These are phyloP conservation scores for Collichthys lucidus DNA, from an alignment of 2,113 vertebrate genomes.

Conservation along the genomic window DNA sequence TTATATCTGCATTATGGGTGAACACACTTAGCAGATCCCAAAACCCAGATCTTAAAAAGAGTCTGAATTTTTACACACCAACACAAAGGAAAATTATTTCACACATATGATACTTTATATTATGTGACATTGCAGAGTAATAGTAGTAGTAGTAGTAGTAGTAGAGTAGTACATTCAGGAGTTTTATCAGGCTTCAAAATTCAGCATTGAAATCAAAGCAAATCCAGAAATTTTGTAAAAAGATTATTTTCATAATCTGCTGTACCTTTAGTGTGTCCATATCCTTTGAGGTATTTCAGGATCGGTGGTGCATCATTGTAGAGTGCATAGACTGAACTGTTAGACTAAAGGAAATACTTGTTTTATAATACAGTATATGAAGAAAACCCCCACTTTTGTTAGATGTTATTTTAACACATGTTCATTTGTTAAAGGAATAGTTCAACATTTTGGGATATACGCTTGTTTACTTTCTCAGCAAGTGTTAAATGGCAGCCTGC, in stretches of 20 bases:
- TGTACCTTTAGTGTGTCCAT: slow-evolving; percentile 94
- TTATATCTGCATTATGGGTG: background rate
- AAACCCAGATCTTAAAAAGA: background rate
- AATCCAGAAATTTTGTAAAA: background rate
- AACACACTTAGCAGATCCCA: background rate
- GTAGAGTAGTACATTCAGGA: background rate
- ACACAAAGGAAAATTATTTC: no score
- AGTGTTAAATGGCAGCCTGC: background rate
- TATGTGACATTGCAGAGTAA: no score
- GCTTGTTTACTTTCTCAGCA: no score
- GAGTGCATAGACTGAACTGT: slow-evolving; percentile 85
- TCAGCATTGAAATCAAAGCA: background rate
- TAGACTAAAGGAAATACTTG: slow-evolving; percentile 69
- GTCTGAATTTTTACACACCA: background rate
- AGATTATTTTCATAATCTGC: background rate
- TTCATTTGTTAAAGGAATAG: no score
- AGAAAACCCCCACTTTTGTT: background rate
- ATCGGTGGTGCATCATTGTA: slow-evolving; percentile 92
- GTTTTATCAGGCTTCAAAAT: background rate
- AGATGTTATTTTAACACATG: background rate
- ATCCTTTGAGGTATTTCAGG: slow-evolving; percentile 73
- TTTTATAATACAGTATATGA: slow-evolving; percentile 2
- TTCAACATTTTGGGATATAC: no score
- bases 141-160: no score
- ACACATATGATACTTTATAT: no score